Percentiles rank a stretch among this genome's conserved stretches.
phyloP scores from a whole-genome alignment of 1,140 invertebrate species.

The Cylas formicarius region DNA sequence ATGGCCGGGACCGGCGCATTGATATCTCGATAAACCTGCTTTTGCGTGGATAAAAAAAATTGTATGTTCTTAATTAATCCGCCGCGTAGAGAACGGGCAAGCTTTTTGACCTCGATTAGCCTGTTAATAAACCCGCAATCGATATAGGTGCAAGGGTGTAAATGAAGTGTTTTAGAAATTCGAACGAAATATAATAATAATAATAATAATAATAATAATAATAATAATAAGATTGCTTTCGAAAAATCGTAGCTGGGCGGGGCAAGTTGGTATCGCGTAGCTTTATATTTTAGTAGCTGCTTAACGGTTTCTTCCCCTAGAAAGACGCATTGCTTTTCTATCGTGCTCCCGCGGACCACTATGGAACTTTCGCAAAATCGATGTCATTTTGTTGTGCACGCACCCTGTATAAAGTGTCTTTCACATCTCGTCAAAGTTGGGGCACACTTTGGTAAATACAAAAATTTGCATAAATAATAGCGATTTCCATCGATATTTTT shows the following conservation, averaged over 20 bases:
- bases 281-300: too few species aligned
- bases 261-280: background rate
- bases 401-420: too few species aligned
- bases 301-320: too few species aligned
- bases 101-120: constrained; percentile 7
- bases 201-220: background rate
- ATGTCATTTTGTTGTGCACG: too few species aligned
- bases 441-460: too few species aligned
- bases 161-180: background rate
- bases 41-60: too few species aligned
- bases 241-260: background rate
- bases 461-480: too few species aligned
- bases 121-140: constrained; percentile 2
- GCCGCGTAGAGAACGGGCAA: constrained; percentile 7
- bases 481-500: too few species aligned
- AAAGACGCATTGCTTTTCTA: too few species aligned
- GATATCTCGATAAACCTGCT: constrained; percentile 6
- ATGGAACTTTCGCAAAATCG: too few species aligned
- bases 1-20: background rate
- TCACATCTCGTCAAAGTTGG: too few species aligned
- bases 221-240: background rate
- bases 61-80: constrained; percentile 10
- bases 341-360: too few species aligned
- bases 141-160: background rate
- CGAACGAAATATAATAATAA: background rate